These are phyloP conservation scores for Cistogaster globosa DNA, from an alignment of 2,888 invertebrate genomes.

Conservation along the genomic window DNA sequence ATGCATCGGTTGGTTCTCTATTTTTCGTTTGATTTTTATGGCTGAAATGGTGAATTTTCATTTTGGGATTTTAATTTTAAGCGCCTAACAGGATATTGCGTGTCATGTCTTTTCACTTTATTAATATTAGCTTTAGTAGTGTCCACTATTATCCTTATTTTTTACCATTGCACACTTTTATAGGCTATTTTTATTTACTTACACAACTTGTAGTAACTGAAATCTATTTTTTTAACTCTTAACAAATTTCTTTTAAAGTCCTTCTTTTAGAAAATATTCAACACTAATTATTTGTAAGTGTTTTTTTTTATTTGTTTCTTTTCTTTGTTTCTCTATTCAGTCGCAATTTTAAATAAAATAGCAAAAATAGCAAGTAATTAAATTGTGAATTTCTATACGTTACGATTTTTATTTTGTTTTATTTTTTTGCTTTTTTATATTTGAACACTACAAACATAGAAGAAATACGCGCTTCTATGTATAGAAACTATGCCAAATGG, in stretches of 20 bases:
- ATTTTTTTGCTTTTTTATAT: neutral
- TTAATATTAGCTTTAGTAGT: slow-evolving; percentile 25
- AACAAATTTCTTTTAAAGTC: too few species aligned
- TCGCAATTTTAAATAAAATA: slow-evolving; percentile 51
- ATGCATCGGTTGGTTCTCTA: neutral
- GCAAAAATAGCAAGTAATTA: slow-evolving; percentile 68
- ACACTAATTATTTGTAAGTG: too few species aligned
- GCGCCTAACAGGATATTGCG: slow-evolving; percentile 59
- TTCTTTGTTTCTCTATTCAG: slow-evolving; percentile 16
- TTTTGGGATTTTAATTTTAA: slow-evolving; percentile 11
- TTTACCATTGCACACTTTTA: slow-evolving; percentile 33
- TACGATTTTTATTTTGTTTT: slow-evolving; percentile 7
- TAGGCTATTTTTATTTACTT: neutral
- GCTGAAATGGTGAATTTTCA: slow-evolving; percentile 29
- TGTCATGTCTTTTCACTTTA: slow-evolving; percentile 25
- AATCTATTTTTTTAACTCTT: too few species aligned
- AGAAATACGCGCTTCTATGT: slow-evolving; percentile 33
- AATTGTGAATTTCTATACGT: slow-evolving; percentile 53
- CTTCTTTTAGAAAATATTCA: too few species aligned
- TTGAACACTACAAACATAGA: slow-evolving; percentile 15
- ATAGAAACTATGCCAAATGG: slow-evolving; percentile 60
- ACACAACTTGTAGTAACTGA: slow-evolving; percentile 27
- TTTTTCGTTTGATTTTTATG: slow-evolving; percentile 3
- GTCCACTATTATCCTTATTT: slow-evolving; percentile 5
- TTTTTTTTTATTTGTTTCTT: neutral